Evolutionary conservation across 2,888 invertebrate species (phyloP).

Genomic region (Patella depressa): DNA sequence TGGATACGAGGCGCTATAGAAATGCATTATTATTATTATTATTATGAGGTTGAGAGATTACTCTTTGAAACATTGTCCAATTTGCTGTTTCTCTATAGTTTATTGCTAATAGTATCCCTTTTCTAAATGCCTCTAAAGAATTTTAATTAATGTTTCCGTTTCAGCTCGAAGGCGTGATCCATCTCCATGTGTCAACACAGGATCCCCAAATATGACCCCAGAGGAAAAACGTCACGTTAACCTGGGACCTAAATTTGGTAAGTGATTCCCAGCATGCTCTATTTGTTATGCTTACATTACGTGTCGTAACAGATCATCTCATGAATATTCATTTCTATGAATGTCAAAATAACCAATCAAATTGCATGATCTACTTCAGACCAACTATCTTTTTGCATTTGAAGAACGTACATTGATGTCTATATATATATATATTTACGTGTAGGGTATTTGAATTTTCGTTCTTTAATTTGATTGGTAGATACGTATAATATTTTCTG

Average conservation of each 20-base stretch:
- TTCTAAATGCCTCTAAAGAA: too few relatives aligned
- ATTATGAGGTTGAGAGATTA: too few relatives aligned
- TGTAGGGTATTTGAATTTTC: too few relatives aligned
- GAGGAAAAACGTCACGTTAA: constrained; percentile 56
- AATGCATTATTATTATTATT: too few relatives aligned
- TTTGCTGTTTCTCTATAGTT: background rate
- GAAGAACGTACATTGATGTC: background rate
- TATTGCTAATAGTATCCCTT: background rate
- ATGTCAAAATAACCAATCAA: background rate
- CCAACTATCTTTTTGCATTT: background rate
- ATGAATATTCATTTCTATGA: constrained; percentile 8
- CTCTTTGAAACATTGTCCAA: too few relatives aligned
- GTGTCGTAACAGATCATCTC: background rate
- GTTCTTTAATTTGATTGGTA: too few relatives aligned
- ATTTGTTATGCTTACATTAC: background rate
- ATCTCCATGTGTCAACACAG: constrained; percentile 91
- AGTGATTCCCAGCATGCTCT: constrained; percentile 24
- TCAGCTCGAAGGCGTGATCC: constrained; percentile 84
- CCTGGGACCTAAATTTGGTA: constrained; percentile 73
- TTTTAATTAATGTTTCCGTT: constrained; percentile 1
- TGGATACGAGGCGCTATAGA: too few relatives aligned
- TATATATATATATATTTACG: too few relatives aligned
- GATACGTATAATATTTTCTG: too few relatives aligned
- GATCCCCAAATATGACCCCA: constrained; percentile 41
- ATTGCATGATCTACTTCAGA: constrained; percentile 5